Conservation (phyloP, 2,113 vertebrate genomes). For the Trematocara stigmaticum region DNA sequence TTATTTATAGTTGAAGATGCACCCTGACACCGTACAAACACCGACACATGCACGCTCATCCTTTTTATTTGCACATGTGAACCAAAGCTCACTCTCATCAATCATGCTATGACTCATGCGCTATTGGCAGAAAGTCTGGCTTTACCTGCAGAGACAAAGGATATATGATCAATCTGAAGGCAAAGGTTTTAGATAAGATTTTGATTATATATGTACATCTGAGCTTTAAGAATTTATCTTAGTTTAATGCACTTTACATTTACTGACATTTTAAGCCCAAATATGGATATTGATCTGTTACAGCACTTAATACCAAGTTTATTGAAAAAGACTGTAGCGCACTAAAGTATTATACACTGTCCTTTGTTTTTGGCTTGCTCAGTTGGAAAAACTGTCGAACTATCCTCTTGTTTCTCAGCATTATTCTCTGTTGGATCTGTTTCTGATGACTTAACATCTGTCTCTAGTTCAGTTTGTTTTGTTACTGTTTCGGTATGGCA, state of each 20-base stretch:
- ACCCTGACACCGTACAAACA: neutral
- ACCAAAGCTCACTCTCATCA: neutral
- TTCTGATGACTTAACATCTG: neutral
- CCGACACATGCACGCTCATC: neutral
- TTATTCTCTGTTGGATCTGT: neutral
- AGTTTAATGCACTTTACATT: neutral
- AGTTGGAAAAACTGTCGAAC: neutral
- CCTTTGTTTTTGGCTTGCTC: slow-evolving; percentile 26
- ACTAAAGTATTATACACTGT: slow-evolving; percentile 59
- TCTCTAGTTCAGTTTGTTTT: neutral
- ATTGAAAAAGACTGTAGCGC: neutral
- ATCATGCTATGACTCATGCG: slow-evolving; percentile 2
- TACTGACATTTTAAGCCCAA: neutral
- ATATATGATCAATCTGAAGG: neutral
- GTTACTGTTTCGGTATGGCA: neutral
- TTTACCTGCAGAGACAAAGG: neutral
- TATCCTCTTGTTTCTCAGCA: neutral
- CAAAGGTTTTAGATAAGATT: neutral
- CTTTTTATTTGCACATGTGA: slow-evolving; percentile 4
- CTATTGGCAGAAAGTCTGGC: neutral
- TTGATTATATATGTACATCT: neutral
- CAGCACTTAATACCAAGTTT: neutral
- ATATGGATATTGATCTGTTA: neutral
- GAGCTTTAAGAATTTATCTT: neutral
- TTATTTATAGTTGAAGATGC: slow-evolving; percentile 58